Conservation (phyloP, 2,888 invertebrate genomes). For the Hemicrepidius hirtus region DNA sequence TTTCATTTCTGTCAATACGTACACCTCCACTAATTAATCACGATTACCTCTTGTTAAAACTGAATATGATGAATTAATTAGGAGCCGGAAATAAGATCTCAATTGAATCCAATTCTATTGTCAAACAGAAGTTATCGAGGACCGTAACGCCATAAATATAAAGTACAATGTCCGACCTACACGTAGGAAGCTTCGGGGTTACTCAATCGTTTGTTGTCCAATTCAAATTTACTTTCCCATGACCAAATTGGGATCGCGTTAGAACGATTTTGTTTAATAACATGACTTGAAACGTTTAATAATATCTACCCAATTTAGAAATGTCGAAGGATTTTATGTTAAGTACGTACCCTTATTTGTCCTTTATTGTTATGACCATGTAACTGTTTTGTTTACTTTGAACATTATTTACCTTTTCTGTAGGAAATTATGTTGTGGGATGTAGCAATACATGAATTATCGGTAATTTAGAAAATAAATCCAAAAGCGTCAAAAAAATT, state of each 20-base stretch:
- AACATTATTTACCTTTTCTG: neutral
- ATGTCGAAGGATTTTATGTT: slow-evolving; percentile 16
- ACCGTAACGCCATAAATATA: slow-evolving; percentile 34
- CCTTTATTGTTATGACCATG: slow-evolving; percentile 1
- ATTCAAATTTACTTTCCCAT: slow-evolving; percentile 30
- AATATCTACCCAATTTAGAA: slow-evolving; percentile 9
- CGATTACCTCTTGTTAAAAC: neutral
- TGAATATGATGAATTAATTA: slow-evolving; percentile 26
- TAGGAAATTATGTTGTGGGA: neutral
- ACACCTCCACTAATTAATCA: neutral
- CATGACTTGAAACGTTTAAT: neutral
- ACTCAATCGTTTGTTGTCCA: slow-evolving; percentile 30
- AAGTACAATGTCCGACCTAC: slow-evolving; percentile 38
- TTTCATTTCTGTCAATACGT: neutral
- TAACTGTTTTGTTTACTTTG: neutral
- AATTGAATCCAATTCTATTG: slow-evolving; percentile 35
- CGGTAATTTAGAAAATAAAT: no score
- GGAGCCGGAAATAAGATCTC: slow-evolving; percentile 29
- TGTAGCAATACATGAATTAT: neutral
- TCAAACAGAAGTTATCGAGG: slow-evolving; percentile 27
- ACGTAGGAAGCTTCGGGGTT: slow-evolving; percentile 29
- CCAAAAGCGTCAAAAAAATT: no score
- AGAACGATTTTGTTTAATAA: slow-evolving; percentile 16
- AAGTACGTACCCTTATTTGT: slow-evolving; percentile 15
- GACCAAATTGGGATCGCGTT: slow-evolving; percentile 27